Base-by-base conservation (phyloP, 2,113 vertebrate species). In the Malurus alboscapulatus region DNA sequence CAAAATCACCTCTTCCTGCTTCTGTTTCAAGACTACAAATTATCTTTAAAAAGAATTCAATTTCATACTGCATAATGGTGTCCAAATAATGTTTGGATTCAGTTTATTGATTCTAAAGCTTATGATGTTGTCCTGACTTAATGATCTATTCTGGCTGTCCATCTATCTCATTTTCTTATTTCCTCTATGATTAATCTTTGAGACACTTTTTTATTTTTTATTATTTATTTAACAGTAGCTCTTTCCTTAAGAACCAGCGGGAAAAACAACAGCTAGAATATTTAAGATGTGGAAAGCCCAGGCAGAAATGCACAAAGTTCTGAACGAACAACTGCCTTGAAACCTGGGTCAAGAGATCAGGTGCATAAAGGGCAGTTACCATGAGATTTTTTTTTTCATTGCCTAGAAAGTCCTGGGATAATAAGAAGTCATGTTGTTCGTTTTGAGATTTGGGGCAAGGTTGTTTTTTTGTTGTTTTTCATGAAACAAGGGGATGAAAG, bases 321-420 rank as follows among this genome's bases (percentile, higher is more conserved):
- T 96, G 78, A 95, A 91, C 13, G 88, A 97, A 87, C 93, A 95
- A 95, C 78, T 3, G 13, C 90, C 88, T 87, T 95, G 96, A 97
- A 96, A 81, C 85, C 87, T 84, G 93, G 96, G 96, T 98, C 96
- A 97, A 93, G 93, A 97, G 96, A 97, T 97, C 96, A 96, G 84
- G 84, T 68, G 79, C 84, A 91, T 94, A 92, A 97, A 97, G 96
- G 84, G 84, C 87, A 97, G 94, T 95, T 93, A 92, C 68, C 84
- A 61, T 82, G 94, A 96, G 96, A 94, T 66, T 57, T 74, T 92
- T 84, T 87, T 93, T 93, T 93, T 84, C 76, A 71, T 92, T 96
- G 86, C 65, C 32, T 81, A 82, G 93, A 91, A 93, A 83, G 57
- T 95, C 94, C 88, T 93, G 90, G 88, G 91, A 58, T 95, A 94